phyloP scores from a whole-genome alignment of 2,888 invertebrate species.

The Pinctada fucata region DNA sequence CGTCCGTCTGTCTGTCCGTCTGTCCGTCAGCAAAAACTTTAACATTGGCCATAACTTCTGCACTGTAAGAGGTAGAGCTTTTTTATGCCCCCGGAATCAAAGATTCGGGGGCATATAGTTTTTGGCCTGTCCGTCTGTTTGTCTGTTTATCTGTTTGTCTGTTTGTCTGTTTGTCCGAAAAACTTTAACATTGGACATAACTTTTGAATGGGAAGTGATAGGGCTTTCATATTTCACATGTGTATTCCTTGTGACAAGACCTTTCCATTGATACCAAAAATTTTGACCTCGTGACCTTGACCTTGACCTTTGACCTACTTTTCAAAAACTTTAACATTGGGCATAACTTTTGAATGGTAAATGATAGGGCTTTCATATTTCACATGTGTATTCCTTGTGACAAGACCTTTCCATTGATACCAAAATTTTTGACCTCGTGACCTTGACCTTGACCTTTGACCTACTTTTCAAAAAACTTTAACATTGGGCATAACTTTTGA shows the following conservation, averaged over 20 bases:
- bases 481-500: not conserved
- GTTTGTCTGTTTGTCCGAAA: not conserved
- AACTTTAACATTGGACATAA: not conserved
- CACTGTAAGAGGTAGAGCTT: not conserved
- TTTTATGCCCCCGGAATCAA: too few species aligned
- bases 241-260: not conserved
- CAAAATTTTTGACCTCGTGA: not conserved
- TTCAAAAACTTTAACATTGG: not conserved
- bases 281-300: not conserved
- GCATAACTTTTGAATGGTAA: not conserved
- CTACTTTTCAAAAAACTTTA: not conserved
- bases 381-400: not conserved
- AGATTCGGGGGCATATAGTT: too few species aligned
- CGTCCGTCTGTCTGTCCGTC: too few species aligned
- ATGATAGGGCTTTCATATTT: not conserved
- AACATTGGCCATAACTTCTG: not conserved
- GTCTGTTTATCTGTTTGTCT: too few species aligned
- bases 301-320: not conserved
- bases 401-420: not conserved
- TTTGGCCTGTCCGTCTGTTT: too few species aligned
- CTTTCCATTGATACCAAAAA: not conserved
- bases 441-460: not conserved
- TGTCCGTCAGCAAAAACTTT: too few species aligned
- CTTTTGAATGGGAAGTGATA: not conserved
- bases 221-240: not conserved